These are phyloP conservation scores for Plemyria rubiginata DNA, from an alignment of 2,888 invertebrate species.

Conservation along the genomic window DNA sequence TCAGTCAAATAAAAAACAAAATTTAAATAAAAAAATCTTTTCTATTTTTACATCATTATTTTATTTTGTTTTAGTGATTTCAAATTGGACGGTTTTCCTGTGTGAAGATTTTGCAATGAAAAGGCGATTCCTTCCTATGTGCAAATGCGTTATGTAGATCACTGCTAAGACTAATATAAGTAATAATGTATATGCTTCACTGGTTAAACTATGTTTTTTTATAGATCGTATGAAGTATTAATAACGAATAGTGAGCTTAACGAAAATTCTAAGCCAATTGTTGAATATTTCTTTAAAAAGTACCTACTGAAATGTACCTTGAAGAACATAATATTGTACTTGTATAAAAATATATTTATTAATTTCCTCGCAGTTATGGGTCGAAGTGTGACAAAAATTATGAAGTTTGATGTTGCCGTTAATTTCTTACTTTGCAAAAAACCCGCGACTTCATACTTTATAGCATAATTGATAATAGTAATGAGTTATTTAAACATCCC, in stretches of 20 bases:
- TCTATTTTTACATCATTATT: slow-evolving; percentile 15
- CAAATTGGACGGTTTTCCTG: slow-evolving; percentile 38
- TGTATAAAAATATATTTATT: not conserved
- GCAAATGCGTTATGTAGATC: slow-evolving; percentile 22
- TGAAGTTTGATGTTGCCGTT: no score
- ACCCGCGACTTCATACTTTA: no score
- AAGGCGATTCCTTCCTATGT: slow-evolving; percentile 22
- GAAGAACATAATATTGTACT: slow-evolving; percentile 1
- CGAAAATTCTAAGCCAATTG: not conserved
- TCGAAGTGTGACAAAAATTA: no score
- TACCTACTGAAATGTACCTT: not conserved
- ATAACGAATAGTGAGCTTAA: slow-evolving; percentile 8
- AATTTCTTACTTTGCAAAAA: no score
- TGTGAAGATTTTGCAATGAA: slow-evolving; percentile 44
- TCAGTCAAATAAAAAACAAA: no score
- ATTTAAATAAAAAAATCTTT: no score
- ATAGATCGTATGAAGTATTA: slow-evolving; percentile 13
- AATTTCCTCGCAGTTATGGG: no score
- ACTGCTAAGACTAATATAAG: slow-evolving; percentile 40
- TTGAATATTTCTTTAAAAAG: not conserved
- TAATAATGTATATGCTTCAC: slow-evolving; percentile 45
- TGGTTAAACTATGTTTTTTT: slow-evolving; percentile 37
- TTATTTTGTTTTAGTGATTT: slow-evolving; percentile 42
- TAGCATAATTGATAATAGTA: not conserved
- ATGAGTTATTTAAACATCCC: not conserved